Evolutionary conservation across 2,888 invertebrate species (phyloP).

Genomic region (Euclidia mi): DNA sequence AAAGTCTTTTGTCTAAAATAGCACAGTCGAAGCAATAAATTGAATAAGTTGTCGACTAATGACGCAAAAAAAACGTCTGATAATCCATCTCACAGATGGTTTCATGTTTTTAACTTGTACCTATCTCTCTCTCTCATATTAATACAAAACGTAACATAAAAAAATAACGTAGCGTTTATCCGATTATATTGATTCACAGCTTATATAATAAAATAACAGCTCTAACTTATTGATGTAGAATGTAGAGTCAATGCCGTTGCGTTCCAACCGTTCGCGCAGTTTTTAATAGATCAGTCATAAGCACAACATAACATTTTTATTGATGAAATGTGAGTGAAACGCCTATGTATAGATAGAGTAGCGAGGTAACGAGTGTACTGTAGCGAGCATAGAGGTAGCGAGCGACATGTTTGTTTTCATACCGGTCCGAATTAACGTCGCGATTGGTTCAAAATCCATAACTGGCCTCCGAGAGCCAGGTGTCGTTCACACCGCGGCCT

Average conservation of each 20-base stretch:
- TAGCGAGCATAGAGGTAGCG: no score
- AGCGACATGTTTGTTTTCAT: conserved; percentile 88
- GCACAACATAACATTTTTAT: conserved; percentile 73
- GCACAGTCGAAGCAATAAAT: background rate
- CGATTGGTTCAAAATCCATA: conserved; percentile 90
- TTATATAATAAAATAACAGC: conserved; percentile 4
- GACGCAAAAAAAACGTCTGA: conserved; percentile 3
- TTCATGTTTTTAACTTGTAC: background rate
- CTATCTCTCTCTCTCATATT: background rate
- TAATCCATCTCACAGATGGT: background rate
- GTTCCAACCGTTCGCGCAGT: conserved; percentile 51
- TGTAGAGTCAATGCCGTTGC: conserved; percentile 28
- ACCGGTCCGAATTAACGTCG: conserved; percentile 89
- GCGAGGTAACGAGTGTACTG: conserved; percentile 58
- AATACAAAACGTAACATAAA: conserved; percentile 2
- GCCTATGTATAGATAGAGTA: conserved; percentile 73
- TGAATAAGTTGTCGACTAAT: background rate
- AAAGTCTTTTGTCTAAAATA: background rate
- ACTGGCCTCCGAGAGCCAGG: conserved; percentile 90
- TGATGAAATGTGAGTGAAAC: conserved; percentile 75
- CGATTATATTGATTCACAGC: conserved; percentile 8
- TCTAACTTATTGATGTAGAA: conserved; percentile 7
- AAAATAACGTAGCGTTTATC: background rate
- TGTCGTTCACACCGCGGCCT: conserved; percentile 91
- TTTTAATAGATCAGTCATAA: conserved; percentile 47